Evolutionary conservation across 53 echinoderm and acorn worm species (phyloP), one percentile per base, ranked within the genome.

Genomic region (Stichopus horrens): DNA sequence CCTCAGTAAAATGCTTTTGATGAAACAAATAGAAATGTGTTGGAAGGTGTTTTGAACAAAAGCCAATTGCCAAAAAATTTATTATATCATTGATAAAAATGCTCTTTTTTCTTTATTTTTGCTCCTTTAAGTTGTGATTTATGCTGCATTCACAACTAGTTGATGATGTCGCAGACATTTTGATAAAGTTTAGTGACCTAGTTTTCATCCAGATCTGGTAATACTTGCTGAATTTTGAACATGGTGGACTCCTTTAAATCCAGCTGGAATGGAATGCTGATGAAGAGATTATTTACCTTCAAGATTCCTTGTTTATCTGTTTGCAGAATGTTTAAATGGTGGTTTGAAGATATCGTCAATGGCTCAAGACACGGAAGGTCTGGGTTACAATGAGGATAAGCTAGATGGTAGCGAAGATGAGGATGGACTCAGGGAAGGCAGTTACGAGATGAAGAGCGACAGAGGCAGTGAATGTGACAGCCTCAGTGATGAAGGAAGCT

Each of bases 401-500:
- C 66, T 96, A 55, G 96, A 96, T 85, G 91, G 88, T 89, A 96
- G 96, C 52, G 96, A 96, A 74, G 96, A 94, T 5, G 96, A 96
- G 68, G 96, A 88, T 52, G 96, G 96, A 16, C 89, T 83, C 53
- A 91, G 86, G 52, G 83, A 93, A 79, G 94, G 93, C 11, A 93
- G 94, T 86, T 96, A 93, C 53, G 89, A 93, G 76, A 81, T 94
- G 79, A 96, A 96, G 88, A 94, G 94, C 74, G 94, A 94, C 22
- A 93, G 92, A 76, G 92, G 94, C 57, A 96, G 96, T 76, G 92
- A 91, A 16, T 92, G 96, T 51, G 96, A 96, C 86, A 96, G 96
- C 84, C 86, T 96, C 77, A 93, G 96, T 80, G 96, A 94, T 52
- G 86, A 93, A 16, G 96, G 96, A 14, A 96, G 96, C 88, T 96